These are phyloP conservation scores for Stegodyphus mimosarum DNA, from an alignment of 1,140 invertebrate genomes.

Conservation along the genomic window DNA sequence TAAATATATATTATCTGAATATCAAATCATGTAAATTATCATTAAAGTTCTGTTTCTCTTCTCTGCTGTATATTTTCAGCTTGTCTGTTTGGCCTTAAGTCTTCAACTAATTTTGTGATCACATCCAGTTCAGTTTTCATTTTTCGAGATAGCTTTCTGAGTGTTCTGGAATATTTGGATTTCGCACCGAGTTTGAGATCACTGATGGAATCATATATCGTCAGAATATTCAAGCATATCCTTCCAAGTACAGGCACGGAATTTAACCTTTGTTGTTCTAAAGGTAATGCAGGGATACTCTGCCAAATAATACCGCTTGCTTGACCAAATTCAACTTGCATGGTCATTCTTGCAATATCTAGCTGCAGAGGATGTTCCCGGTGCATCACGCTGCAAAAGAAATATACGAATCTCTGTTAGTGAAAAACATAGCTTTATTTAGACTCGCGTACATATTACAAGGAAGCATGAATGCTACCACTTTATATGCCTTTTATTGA, in stretches of 20 bases:
- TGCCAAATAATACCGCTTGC: constrained; percentile 1
- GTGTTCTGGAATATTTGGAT: no score
- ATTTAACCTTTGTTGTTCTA: constrained; percentile 27
- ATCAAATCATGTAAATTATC: no score
- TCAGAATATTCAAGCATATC: constrained; percentile 8
- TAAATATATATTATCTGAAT: no score
- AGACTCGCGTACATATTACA: background rate
- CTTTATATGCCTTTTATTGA: no score
- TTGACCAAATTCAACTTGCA: constrained; percentile 30
- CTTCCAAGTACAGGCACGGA: constrained; percentile 20
- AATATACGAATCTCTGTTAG: background rate
- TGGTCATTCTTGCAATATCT: constrained; percentile 2
- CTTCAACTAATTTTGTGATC: no score
- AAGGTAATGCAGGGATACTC: constrained; percentile 19
- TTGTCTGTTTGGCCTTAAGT: no score
- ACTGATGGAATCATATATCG: background rate
- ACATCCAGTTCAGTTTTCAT: no score
- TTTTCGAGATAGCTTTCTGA: no score
- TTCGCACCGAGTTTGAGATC: no score
- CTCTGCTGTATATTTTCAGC: no score
- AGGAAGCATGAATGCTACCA: background rate
- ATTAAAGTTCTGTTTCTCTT: no score
- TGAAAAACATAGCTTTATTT: background rate
- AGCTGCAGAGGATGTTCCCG: constrained; percentile 1
- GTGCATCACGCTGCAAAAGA: constrained; percentile 10